These are phyloP conservation scores for Sesia apiformis DNA, from an alignment of 2,888 invertebrate genomes.

Conservation along the genomic window DNA sequence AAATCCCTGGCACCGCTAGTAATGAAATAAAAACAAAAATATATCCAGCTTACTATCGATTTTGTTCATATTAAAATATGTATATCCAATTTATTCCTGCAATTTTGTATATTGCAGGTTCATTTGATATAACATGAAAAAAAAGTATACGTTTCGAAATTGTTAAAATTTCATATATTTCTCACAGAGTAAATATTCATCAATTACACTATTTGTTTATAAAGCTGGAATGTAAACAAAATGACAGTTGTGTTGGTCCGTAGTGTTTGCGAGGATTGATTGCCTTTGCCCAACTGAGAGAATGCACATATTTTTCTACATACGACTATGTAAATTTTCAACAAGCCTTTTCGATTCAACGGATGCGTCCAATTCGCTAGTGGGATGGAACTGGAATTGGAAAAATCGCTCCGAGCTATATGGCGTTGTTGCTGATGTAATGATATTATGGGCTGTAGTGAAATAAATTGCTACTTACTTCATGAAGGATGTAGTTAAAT, in stretches of 20 bases:
- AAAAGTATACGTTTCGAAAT: not conserved
- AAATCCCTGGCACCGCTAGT: too few relatives aligned
- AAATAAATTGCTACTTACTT: not conserved
- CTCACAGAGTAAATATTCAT: slow-evolving; percentile 13
- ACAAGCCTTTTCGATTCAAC: slow-evolving; percentile 63
- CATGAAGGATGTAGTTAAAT: not conserved
- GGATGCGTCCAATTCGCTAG: slow-evolving; percentile 56
- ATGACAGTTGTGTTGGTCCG: slow-evolving; percentile 20
- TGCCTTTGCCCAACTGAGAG: slow-evolving; percentile 39
- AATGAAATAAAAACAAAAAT: too few relatives aligned
- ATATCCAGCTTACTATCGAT: too few relatives aligned
- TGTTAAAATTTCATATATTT: not conserved
- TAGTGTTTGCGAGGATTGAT: slow-evolving; percentile 54
- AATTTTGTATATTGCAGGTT: too few relatives aligned
- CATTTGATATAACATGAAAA: not conserved
- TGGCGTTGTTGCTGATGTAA: not conserved
- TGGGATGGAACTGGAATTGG: slow-evolving; percentile 57
- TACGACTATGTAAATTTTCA: slow-evolving; percentile 54
- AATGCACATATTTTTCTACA: slow-evolving; percentile 44
- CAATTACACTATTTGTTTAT: slow-evolving; percentile 35
- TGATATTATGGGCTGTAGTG: not conserved
- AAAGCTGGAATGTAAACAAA: slow-evolving; percentile 38
- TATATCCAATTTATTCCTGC: too few relatives aligned
- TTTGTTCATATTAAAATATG: too few relatives aligned
- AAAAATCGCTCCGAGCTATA: slow-evolving; percentile 26